phyloP scores from a whole-genome alignment of 2,113 vertebrate genomes.

The Setophaga kirtlandii region DNA sequence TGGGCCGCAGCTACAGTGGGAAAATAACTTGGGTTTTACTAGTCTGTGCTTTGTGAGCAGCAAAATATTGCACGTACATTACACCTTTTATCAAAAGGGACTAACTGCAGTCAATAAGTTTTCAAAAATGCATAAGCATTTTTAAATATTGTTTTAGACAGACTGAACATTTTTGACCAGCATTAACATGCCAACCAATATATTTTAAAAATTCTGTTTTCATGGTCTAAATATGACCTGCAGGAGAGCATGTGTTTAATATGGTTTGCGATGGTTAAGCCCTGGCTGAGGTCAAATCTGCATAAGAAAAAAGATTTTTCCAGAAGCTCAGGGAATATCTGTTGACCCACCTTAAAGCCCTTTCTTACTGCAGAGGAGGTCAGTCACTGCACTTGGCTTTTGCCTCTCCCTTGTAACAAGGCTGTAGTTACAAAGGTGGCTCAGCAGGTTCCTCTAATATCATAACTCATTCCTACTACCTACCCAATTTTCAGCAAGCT shows the following conservation, averaged over 20 bases:
- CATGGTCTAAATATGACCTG: background rate
- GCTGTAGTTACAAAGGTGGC: background rate
- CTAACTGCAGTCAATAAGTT: background rate
- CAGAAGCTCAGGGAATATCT: background rate
- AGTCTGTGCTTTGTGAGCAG: background rate
- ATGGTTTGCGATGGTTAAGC: background rate
- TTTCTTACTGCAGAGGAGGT: background rate
- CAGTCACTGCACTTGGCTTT: background rate
- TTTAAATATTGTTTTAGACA: background rate
- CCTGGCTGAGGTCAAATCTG: background rate
- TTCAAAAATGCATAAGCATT: background rate
- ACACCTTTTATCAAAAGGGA: background rate
- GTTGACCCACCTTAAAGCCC: background rate
- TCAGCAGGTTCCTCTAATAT: slow-evolving; percentile 35
- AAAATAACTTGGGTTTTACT: background rate
- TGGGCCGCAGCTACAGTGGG: background rate
- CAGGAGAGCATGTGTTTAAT: background rate
- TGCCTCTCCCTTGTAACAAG: background rate
- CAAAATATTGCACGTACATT: background rate
- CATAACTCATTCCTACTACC: slow-evolving; percentile 1
- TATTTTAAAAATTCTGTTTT: background rate
- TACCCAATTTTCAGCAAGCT: slow-evolving; percentile 37
- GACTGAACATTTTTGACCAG: background rate
- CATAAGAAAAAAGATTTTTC: background rate
- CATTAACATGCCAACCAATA: background rate